Base-by-base conservation (phyloP, 1,140 invertebrate genomes). In the Drosophila pseudoobscura region DNA sequence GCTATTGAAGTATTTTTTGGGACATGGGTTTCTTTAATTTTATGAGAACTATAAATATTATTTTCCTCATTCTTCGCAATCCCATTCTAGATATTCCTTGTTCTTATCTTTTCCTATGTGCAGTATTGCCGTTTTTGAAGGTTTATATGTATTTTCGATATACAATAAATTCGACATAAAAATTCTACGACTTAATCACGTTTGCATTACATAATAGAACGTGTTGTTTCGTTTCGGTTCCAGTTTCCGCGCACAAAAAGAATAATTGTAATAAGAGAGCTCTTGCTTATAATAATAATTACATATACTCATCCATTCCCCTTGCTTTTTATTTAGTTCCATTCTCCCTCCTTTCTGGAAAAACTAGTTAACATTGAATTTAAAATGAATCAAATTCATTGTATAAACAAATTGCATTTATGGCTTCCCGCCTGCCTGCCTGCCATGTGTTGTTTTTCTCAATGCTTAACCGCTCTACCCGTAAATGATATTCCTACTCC, bases 351-450 rank as follows among this genome's bases (percentile, higher is more conserved):
- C 46, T 4, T 13, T 39, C 11, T 39, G 17, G 26, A 56, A 56
- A 71, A 84, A 73, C 62, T 76, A 75, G 80, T 84, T 84, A 84
- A 59, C 80, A 84, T 84, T 85, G 80, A 84, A 84, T 84, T 76
- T 73, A 35, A 80, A 85, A 85, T 76, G 80, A 84, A 69, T 85
- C 52, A 78, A 75, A 71, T 66, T 51, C 71, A 70, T 62, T 70
- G 56, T 70, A 61, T 51, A 63, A 62, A 55, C 26, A 75, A 73
- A 80, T 65, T 72, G 72, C 77, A 73, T 73, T 47, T 84, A 84
- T 76, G 80, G 80, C 80, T 84, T 84, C 80, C 70, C 54, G 35
- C 35, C 35, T 31, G 31, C 31, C 31, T 6, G 24, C 24, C 24
- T 49, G 44, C 44, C 72, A 50, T 59, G 51, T 59, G 61, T 51